A percentile compares a stretch with the other conserved stretches of the same genome.
Evolutionary conservation across 2,113 vertebrate species (phyloP).

Genomic region (Fulmarus glacialis): DNA sequence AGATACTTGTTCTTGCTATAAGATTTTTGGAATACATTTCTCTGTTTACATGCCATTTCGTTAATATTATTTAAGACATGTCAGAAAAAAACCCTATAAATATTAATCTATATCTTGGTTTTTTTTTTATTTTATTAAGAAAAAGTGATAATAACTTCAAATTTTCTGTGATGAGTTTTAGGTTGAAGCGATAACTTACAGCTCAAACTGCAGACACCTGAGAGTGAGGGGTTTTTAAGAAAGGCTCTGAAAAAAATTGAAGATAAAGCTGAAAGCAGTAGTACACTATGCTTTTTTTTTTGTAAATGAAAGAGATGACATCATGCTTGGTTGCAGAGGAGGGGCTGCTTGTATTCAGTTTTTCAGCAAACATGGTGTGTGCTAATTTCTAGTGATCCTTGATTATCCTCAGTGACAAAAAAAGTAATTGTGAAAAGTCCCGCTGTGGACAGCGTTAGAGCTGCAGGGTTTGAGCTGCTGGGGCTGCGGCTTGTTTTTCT

Average conservation of each 20-base stretch:
- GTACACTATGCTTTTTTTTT: background rate
- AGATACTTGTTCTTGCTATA: background rate
- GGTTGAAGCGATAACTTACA: background rate
- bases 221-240: background rate
- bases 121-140: background rate
- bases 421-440: background rate
- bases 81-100: background rate
- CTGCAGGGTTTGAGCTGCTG: background rate
- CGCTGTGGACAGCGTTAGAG: fast-evolving
- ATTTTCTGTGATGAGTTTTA: background rate
- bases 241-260: background rate
- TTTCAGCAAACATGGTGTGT: background rate
- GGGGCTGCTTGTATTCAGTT: background rate
- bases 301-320: background rate
- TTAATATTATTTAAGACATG: background rate
- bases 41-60: background rate
- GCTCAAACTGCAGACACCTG: background rate
- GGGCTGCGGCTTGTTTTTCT: background rate
- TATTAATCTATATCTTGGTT: background rate
- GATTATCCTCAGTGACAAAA: background rate
- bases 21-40: background rate
- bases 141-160: background rate
- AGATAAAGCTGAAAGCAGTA: background rate
- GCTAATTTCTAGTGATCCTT: background rate
- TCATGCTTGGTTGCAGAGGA: background rate